Conservation (phyloP, 2,797 vertebrate genomes). For the Gadopsis marmoratus region DNA sequence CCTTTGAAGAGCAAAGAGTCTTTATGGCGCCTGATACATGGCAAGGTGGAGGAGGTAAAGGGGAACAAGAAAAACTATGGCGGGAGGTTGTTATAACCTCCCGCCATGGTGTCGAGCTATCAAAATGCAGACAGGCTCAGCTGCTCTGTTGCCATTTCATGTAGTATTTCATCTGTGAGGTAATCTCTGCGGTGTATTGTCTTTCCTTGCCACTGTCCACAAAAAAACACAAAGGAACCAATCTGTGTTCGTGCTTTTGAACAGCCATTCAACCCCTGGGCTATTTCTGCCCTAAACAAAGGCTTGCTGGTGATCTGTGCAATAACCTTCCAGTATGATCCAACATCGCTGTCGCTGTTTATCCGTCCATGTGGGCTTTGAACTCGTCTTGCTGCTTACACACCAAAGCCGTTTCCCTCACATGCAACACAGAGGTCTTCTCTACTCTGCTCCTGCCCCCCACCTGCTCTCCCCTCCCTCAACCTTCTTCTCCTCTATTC, state of each 20-base stretch:
- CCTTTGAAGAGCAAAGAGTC: constrained; percentile 70
- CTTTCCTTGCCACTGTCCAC: constrained; percentile 39
- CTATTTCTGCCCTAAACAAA: constrained; percentile 60
- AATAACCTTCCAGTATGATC: constrained; percentile 49
- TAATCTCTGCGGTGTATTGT: constrained; percentile 57
- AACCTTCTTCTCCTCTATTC: not conserved
- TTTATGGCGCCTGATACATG: constrained; percentile 70
- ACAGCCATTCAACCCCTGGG: constrained; percentile 55
- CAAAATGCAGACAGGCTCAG: constrained; percentile 59
- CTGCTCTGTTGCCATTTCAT: constrained; percentile 68
- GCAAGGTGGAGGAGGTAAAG: constrained; percentile 39
- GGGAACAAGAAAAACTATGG: constrained; percentile 50
- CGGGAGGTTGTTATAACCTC: constrained; percentile 56
- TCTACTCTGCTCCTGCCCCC: not conserved
- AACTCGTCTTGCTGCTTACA: constrained; percentile 33
- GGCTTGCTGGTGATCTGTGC: constrained; percentile 52
- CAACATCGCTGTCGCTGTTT: constrained; percentile 41
- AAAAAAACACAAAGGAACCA: constrained; percentile 55
- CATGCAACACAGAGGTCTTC: constrained; percentile 1
- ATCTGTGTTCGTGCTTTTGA: constrained; percentile 63
- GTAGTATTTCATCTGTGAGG: constrained; percentile 67
- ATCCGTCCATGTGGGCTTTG: constrained; percentile 41
- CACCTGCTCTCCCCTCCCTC: not conserved
- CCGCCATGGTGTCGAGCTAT: constrained; percentile 57
- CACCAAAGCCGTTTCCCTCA: constrained; percentile 22